These are phyloP conservation scores for Hyposoter didymator DNA, from an alignment of 2,888 invertebrate genomes.

Conservation along the genomic window DNA sequence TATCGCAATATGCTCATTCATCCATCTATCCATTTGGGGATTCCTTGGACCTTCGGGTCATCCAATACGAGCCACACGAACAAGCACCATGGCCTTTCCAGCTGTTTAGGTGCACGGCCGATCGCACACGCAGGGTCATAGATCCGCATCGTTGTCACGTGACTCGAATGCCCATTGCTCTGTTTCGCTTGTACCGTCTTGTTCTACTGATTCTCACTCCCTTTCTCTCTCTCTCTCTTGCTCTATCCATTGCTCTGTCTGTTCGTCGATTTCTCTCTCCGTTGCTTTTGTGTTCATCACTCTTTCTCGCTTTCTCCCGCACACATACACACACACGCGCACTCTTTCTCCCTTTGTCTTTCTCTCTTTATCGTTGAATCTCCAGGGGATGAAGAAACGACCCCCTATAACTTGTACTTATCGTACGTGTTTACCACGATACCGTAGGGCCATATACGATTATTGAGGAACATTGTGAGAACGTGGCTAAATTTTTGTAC, in stretches of 20 bases:
- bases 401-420: slow-evolving; percentile 57
- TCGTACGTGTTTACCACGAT: slow-evolving; percentile 60
- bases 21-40: slow-evolving; percentile 44
- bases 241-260: slow-evolving; percentile 36
- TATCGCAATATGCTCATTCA: slow-evolving; percentile 26
- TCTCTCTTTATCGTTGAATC: slow-evolving; percentile 33
- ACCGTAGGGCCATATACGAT: slow-evolving; percentile 40
- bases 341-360: neutral
- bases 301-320: neutral
- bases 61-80: slow-evolving; percentile 52
- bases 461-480: slow-evolving; percentile 57
- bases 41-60: slow-evolving; percentile 48
- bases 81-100: slow-evolving; percentile 40
- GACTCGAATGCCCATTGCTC: slow-evolving; percentile 62
- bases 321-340: neutral
- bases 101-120: slow-evolving; percentile 54
- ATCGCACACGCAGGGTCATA: slow-evolving; percentile 64
- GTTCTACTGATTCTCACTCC: slow-evolving; percentile 27
- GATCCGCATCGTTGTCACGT: slow-evolving; percentile 65
- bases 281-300: slow-evolving; percentile 14
- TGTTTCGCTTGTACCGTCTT: slow-evolving; percentile 38
- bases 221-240: neutral
- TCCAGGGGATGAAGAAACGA: slow-evolving; percentile 39
- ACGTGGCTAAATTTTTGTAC: slow-evolving; percentile 52
- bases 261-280: slow-evolving; percentile 26